Evolutionary conservation across 2,113 vertebrate species (phyloP).

Genomic region (Edolisoma coerulescens): DNA sequence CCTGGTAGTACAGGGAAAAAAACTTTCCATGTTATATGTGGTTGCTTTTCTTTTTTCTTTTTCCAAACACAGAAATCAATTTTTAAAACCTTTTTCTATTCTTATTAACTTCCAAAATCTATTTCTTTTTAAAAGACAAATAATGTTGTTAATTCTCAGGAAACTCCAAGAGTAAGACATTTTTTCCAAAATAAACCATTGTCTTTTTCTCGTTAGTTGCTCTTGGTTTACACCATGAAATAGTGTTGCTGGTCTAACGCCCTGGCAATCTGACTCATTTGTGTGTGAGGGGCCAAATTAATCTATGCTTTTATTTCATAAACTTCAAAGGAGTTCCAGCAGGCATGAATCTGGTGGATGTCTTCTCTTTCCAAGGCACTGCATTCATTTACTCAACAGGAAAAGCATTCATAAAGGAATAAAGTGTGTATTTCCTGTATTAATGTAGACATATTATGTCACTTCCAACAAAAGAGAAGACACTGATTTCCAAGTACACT

Average conservation of each 20-base stretch:
- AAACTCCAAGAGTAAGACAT: background rate
- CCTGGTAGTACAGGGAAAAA: background rate
- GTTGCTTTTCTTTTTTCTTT: background rate
- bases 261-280: background rate
- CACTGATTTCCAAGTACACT: background rate
- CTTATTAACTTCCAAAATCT: background rate
- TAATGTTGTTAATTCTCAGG: background rate
- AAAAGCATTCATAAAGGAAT: background rate
- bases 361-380: conserved; percentile 15
- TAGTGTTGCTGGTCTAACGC: background rate
- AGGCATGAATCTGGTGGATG: background rate
- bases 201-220: background rate
- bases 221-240: background rate
- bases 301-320: background rate
- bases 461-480: conserved; percentile 36
- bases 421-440: background rate
- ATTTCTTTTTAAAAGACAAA: background rate
- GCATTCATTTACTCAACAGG: background rate
- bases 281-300: background rate
- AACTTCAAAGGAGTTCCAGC: background rate
- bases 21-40: background rate
- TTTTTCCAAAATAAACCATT: background rate
- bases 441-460: background rate
- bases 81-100: background rate
- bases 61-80: background rate